Base-by-base conservation (phyloP, 37 sponge, comb jelly and placozoan species). In the Oopsacas minuta region DNA sequence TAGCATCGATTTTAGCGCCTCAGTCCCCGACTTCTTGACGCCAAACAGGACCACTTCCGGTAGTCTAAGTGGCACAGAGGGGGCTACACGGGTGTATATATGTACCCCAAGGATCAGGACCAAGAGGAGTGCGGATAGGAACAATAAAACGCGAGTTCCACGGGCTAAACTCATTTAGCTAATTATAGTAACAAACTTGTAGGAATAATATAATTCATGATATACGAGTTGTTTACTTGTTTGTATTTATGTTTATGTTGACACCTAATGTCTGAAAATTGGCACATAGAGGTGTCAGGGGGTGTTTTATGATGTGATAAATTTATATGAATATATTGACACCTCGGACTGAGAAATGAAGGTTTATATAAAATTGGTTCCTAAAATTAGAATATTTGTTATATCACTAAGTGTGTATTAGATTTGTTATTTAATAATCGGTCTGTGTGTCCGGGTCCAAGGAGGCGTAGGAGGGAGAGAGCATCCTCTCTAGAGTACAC, bases 1-100 rank as follows among this genome's bases (percentile, higher is more conserved):
- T 0, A 95, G 86, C 89, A 95, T 93, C 36, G 86, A 34, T 5
- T 91, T 83, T 37, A 95, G 82, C 0, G 96, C 96, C 23, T 92
- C 84, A 0, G 96, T 95, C 36, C 96, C 96, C 3, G 90, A 89
- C 82, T 95, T 95, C 38, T 81, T 82, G 1, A 91, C 96, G 25
- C 96, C 96, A 32, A 93, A 88, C 30, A 95, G 88, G 7, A 95
- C 82, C 15, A 85, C 88, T 20, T 90, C 86, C 0, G 96, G 96
- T n/a, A 88, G 83, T 34, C 75, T 3, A 46, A 17, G 51, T 5
- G 75, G 75, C 1, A 34, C 32, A 25, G 30, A 5, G 30, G 75
- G 75, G 20, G 75, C 28, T 34, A 3, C 30, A 5, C 3, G 20
- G 75, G 20, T 3, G 75, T 5, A 34, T 5, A 25, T 25, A 3